phyloP scores from a whole-genome alignment of 2,888 invertebrate species.

The Nezara viridula region DNA sequence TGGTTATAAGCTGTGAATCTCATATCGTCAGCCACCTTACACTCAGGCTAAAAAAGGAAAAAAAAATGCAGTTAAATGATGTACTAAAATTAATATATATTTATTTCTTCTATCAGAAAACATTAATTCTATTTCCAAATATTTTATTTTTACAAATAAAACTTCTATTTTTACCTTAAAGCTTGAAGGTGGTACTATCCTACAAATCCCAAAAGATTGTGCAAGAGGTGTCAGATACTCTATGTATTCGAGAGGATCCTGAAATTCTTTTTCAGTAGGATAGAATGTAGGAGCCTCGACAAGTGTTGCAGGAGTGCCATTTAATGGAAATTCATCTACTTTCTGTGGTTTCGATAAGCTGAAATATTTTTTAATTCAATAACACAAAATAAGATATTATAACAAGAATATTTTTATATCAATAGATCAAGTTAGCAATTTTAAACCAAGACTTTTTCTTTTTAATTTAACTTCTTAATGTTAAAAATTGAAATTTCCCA shows the following conservation, averaged over 20 bases:
- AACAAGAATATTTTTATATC: too few relatives aligned
- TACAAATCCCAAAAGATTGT: conserved; percentile 87
- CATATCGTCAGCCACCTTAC: conserved; percentile 86
- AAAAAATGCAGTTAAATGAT: neutral
- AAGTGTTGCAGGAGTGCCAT: conserved; percentile 64
- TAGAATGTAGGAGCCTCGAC: conserved; percentile 83
- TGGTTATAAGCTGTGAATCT: conserved; percentile 91
- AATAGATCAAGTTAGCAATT: too few relatives aligned
- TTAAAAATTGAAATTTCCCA: too few relatives aligned
- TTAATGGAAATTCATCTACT: conserved; percentile 56
- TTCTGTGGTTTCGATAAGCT: conserved; percentile 57
- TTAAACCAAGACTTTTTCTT: too few relatives aligned
- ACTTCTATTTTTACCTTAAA: conserved; percentile 73
- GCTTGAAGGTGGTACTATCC: conserved; percentile 85
- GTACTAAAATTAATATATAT: neutral
- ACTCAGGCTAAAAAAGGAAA: conserved; percentile 75
- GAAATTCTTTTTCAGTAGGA: conserved; percentile 86
- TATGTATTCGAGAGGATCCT: conserved; percentile 88
- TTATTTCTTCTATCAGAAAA: too few relatives aligned
- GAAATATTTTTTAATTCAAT: conserved; percentile 24
- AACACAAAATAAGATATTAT: neutral
- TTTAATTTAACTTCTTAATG: too few relatives aligned
- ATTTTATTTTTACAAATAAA: neutral
- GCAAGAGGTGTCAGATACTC: conserved; percentile 83
- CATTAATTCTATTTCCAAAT: neutral